Conservation (phyloP, 2,113 vertebrate species). For the Nyctibius bracteatus region DNA sequence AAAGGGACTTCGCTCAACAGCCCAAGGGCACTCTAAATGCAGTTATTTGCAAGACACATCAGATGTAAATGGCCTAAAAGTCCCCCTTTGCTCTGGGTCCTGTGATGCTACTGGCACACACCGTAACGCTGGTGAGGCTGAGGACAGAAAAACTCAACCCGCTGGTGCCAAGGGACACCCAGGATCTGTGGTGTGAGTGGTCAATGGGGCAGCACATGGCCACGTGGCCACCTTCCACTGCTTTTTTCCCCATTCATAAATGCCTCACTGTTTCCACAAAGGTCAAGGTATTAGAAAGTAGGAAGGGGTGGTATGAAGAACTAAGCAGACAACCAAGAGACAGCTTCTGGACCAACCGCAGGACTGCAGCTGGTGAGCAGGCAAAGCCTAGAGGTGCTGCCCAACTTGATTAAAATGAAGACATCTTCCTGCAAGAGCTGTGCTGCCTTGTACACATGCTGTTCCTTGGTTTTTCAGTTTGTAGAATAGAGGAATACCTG, state of each 20-base stretch:
- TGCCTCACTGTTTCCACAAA: neutral
- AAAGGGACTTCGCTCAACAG: neutral
- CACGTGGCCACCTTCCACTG: fast-evolving
- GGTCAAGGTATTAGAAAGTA: neutral
- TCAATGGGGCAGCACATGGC: fast-evolving
- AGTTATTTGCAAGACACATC: neutral
- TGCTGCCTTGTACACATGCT: neutral
- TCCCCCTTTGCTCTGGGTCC: neutral
- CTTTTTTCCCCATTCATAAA: neutral
- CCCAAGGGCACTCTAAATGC: fast-evolving
- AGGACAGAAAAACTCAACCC: neutral
- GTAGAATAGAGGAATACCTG: constrained; percentile 1
- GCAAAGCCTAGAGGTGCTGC: neutral
- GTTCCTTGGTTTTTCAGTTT: neutral
- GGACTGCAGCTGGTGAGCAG: neutral
- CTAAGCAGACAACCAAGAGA: neutral
- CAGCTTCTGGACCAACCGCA: neutral
- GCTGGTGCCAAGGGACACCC: fast-evolving
- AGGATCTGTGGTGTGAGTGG: neutral
- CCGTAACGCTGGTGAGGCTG: fast-evolving
- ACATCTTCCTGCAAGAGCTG: neutral
- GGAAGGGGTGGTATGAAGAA: neutral
- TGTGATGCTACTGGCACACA: neutral
- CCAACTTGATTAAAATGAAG: neutral
- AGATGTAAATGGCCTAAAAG: neutral